Base-by-base conservation (phyloP, 2,888 invertebrate genomes). In the Achlya flavicornis region DNA sequence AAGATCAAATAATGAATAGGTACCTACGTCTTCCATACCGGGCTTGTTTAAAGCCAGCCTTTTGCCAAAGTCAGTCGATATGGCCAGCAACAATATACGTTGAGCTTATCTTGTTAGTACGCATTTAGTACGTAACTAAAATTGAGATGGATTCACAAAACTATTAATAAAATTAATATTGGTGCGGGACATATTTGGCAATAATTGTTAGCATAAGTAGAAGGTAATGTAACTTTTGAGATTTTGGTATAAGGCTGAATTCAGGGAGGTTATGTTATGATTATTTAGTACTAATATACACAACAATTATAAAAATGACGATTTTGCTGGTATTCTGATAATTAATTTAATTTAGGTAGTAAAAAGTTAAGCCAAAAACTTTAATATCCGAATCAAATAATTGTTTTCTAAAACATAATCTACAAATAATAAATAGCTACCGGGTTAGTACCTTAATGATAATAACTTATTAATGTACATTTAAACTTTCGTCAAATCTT, bases 191-290 rank as follows among this genome's bases (percentile, higher is more conserved):
- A 62, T 57, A 41, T 41, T 41, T 26, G 57, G n/a, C 41, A 72
- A 62, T 63, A 64, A 67, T 74, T 60, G 69, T 68, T 71, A 68
- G 68, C 63, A 63, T 64, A 61, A 67, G 64, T 66, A 64, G 64
- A 64, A 64, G 63, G 26, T n/a, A 66, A 46, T 67, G 66, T 48
- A 62, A 62, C 64, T 64, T 69, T 69, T 66, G 61, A 67, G 73
- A 74, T 77, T 78, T 78, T 80, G 78, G 79, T 79, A 77, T 74
- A 79, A 76, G 79, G 77, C 75, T 79, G 73, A 74, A 73, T 71
- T 41, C 41, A 69, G 70, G 75, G 72, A 76, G 78, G 77, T 82
- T 75, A 74, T 59, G 38, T 38, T 38, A 10, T 38, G 38, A 38
- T 38, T 38, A 38, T 38, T 38, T 38, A 38, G 8, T 38, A 38